phyloP scores from a whole-genome alignment of 1,140 invertebrate species.

The Caerostris extrusa region DNA sequence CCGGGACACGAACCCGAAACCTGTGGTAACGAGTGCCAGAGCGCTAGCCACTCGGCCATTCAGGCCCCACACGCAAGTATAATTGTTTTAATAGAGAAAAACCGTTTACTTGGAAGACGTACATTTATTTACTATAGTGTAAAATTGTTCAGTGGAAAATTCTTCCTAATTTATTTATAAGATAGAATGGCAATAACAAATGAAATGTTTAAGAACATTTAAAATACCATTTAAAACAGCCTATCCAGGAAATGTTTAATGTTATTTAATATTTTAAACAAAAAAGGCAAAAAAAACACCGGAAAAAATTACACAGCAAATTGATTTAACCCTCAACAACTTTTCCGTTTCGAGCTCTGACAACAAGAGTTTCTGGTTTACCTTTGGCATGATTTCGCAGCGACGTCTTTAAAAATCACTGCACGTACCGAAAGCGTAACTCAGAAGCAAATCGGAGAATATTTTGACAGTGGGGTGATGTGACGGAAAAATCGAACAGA shows the following conservation, averaged over 20 bases:
- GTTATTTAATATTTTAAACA: neutral
- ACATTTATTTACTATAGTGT: too few relatives aligned
- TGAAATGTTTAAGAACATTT: neutral
- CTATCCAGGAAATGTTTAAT: too few relatives aligned
- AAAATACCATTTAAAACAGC: too few relatives aligned
- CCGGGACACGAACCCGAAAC: too few relatives aligned
- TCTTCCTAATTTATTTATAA: too few relatives aligned
- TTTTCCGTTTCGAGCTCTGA: neutral
- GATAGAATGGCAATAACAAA: neutral
- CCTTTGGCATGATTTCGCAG: neutral
- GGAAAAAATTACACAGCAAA: neutral
- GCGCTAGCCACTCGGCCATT: too few relatives aligned
- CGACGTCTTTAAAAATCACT: neutral
- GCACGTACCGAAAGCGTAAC: neutral
- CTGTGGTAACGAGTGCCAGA: too few relatives aligned
- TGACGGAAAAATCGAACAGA: neutral
- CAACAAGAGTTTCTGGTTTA: neutral
- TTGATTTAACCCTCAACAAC: neutral
- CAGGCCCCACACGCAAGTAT: too few relatives aligned
- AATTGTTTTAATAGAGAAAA: too few relatives aligned
- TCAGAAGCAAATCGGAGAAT: neutral
- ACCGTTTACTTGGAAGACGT: too few relatives aligned
- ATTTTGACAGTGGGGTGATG: conserved; percentile 4
- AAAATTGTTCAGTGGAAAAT: too few relatives aligned
- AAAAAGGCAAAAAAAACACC: neutral